Conservation (phyloP, 1,140 invertebrate species). For the Odontomachus brunneus region DNA sequence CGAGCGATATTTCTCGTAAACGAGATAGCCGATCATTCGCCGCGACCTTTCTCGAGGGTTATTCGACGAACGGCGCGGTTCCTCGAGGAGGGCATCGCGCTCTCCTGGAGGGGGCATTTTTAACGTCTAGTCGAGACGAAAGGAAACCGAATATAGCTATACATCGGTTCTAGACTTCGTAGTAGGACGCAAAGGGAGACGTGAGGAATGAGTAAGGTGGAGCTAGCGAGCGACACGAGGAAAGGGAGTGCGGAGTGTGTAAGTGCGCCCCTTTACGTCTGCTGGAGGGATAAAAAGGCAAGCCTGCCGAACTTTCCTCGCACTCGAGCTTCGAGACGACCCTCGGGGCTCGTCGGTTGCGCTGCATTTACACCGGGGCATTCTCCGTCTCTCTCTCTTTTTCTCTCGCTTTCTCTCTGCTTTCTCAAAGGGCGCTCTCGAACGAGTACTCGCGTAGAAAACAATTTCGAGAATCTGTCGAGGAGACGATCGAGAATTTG, state of each 20-base stretch:
- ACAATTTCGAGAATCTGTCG: constrained; percentile 58
- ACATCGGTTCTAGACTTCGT: constrained; percentile 63
- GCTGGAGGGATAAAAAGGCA: constrained; percentile 73
- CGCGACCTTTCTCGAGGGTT: constrained; percentile 65
- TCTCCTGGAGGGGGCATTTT: constrained; percentile 67
- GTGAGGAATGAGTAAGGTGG: constrained; percentile 15
- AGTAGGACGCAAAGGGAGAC: not conserved
- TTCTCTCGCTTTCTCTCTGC: not conserved
- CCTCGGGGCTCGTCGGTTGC: constrained; percentile 56
- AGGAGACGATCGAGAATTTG: constrained; percentile 54
- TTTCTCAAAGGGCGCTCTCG: constrained; percentile 33
- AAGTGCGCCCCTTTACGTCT: constrained; percentile 73
- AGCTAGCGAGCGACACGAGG: constrained; percentile 47
- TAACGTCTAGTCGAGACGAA: constrained; percentile 71
- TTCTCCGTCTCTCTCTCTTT: not conserved
- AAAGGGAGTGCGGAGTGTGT: constrained; percentile 60
- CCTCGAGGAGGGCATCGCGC: constrained; percentile 41
- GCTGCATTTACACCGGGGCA: constrained; percentile 63
- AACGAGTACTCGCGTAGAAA: constrained; percentile 45
- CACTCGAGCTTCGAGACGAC: constrained; percentile 67
- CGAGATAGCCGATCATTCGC: constrained; percentile 57
- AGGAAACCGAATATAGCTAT: constrained; percentile 67
- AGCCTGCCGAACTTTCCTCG: constrained; percentile 72
- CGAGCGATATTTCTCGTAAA: constrained; percentile 31
- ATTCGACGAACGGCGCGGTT: constrained; percentile 65